A percentile compares a stretch with the other conserved stretches of the same genome.
Conservation (phyloP, 2,888 invertebrate genomes). For the Papilio protenor region DNA sequence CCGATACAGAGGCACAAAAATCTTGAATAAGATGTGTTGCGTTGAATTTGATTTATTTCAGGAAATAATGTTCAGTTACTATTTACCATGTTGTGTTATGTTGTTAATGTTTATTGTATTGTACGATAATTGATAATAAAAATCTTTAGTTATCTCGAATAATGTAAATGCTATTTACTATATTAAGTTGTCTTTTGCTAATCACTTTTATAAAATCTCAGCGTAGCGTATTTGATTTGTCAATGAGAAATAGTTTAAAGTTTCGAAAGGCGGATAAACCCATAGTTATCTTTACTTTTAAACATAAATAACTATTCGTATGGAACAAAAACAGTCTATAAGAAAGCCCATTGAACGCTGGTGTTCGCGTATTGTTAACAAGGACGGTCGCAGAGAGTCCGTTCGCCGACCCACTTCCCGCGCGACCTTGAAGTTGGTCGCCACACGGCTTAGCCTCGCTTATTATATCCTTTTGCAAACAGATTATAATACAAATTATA, state of each 20-base stretch:
- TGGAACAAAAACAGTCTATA: not conserved
- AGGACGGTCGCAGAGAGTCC: slow-evolving; percentile 44
- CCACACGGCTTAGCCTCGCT: slow-evolving; percentile 48
- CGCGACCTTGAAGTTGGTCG: slow-evolving; percentile 56
- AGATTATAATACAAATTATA: slow-evolving; percentile 21
- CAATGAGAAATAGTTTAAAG: not conserved
- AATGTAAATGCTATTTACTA: not conserved
- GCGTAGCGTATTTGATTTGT: not conserved
- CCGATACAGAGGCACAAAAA: too few relatives aligned
- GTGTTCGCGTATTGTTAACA: slow-evolving; percentile 22
- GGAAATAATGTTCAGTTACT: not conserved
- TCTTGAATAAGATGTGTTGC: too few relatives aligned
- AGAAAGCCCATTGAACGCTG: not conserved
- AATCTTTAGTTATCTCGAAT: not conserved
- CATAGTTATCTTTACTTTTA: not conserved
- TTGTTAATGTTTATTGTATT: not conserved
- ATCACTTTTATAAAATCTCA: not conserved
- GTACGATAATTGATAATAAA: not conserved
- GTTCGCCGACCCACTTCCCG: slow-evolving; percentile 51
- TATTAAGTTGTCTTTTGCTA: not conserved
- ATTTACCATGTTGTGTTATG: not conserved
- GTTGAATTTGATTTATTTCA: not conserved
- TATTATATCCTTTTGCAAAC: slow-evolving; percentile 30
- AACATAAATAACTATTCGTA: not conserved
- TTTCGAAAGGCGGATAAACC: not conserved